Conservation (phyloP, 2,888 invertebrate genomes). For the Palloptera scutellata region DNA sequence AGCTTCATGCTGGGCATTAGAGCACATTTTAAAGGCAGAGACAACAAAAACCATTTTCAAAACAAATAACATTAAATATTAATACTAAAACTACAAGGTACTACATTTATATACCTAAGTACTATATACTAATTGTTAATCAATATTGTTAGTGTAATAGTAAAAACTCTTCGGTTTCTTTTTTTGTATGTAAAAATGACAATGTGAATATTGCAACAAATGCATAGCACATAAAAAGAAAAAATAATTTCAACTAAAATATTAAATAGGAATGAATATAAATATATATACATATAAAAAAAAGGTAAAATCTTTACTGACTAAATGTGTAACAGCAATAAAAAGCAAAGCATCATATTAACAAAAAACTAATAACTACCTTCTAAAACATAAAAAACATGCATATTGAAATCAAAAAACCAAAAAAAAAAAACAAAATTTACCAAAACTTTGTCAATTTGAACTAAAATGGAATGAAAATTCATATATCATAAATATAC, state of each 20-base stretch:
- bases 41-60: no score
- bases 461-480: constrained; percentile 16
- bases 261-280: no score
- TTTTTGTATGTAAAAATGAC: constrained; percentile 1
- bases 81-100: neutral
- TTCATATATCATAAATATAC: constrained; percentile 32
- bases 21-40: constrained; percentile 18
- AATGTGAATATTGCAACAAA: constrained; percentile 7
- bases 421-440: no score
- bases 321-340: constrained; percentile 9
- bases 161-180: constrained; percentile 4
- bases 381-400: neutral
- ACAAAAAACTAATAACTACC: constrained; percentile 16
- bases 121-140: no score
- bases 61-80: no score
- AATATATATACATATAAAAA: no score
- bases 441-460: neutral
- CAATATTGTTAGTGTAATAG: neutral
- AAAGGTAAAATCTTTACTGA: no score
- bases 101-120: no score
- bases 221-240: constrained; percentile 11
- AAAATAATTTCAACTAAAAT: neutral
- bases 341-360: constrained; percentile 30
- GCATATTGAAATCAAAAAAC: neutral
- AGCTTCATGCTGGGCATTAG: constrained; percentile 26